Conservation (phyloP, 2,888 invertebrate genomes). For the Lordiphosa fenestrarum region DNA sequence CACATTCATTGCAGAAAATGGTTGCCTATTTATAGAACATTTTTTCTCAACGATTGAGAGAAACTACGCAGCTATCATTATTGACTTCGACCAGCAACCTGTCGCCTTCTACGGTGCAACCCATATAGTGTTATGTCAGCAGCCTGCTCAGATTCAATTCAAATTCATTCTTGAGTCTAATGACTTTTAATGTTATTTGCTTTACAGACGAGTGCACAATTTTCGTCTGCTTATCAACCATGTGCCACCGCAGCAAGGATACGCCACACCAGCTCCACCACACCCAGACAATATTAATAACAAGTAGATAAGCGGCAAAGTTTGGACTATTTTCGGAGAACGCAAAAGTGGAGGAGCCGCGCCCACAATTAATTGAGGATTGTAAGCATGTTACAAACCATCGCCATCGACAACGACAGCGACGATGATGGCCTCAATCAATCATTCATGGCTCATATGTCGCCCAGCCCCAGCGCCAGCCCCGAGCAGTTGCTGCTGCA, state of each 20-base stretch:
- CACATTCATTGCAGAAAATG: constrained; percentile 30
- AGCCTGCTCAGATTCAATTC: constrained; percentile 44
- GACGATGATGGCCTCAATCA: constrained; percentile 65
- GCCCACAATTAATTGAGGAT: constrained; percentile 61
- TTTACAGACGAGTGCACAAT: constrained; percentile 70
- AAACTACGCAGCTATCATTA: not conserved
- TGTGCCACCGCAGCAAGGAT: constrained; percentile 46
- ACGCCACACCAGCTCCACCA: constrained; percentile 7
- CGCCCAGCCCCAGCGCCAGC: constrained; percentile 44
- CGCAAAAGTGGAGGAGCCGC: constrained; percentile 8
- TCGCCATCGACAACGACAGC: constrained; percentile 34
- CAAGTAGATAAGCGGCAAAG: constrained; percentile 40
- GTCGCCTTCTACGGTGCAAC: constrained; percentile 12
- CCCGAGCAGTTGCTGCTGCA: constrained; percentile 64
- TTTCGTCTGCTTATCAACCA: constrained; percentile 61
- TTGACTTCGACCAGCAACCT: constrained; percentile 21
- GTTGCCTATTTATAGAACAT: constrained; percentile 47
- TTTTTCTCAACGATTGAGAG: not conserved
- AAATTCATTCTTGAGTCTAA: constrained; percentile 65
- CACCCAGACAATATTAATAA: constrained; percentile 54
- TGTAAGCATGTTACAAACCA: constrained; percentile 53
- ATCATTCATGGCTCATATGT: constrained; percentile 65
- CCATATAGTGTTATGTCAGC: constrained; percentile 23
- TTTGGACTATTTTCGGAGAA: constrained; percentile 12
- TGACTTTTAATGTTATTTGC: constrained; percentile 73